phyloP scores from a whole-genome alignment of 2,888 invertebrate species.

The Byasa hedistus region DNA sequence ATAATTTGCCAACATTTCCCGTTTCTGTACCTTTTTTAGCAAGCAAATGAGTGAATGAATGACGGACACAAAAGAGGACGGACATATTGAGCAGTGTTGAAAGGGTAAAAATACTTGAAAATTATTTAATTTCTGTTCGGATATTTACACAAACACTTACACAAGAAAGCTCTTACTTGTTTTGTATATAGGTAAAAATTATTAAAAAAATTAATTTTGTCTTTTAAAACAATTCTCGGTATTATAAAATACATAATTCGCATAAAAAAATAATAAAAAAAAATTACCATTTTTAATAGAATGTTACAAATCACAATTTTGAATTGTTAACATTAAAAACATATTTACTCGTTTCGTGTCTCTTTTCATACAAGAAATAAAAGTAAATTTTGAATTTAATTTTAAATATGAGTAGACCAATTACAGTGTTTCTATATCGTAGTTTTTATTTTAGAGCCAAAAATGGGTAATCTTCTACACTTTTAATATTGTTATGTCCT shows the following conservation, averaged over 20 bases:
- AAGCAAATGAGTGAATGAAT: conserved; percentile 66
- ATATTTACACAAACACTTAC: neutral
- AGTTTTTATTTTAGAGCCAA: too few species aligned
- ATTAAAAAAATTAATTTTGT: neutral
- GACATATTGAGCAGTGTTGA: conserved; percentile 46
- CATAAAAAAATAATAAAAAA: neutral
- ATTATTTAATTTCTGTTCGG: neutral
- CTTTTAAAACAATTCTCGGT: neutral
- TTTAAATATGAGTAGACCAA: too few species aligned
- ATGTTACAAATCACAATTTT: neutral
- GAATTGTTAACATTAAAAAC: neutral
- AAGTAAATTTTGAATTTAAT: too few species aligned
- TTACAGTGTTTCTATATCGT: too few species aligned
- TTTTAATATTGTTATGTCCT: neutral
- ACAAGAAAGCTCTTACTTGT: too few species aligned
- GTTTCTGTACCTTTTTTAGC: conserved; percentile 67
- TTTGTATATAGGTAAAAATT: too few species aligned
- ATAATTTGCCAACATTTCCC: conserved; percentile 75
- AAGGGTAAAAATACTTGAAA: conserved; percentile 32
- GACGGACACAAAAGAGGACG: conserved; percentile 48
- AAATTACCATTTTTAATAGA: neutral
- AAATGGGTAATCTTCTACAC: too few species aligned
- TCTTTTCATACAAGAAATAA: too few species aligned
- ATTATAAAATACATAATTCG: neutral
- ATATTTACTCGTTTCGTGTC: neutral